Percentiles rank a stretch among this genome's conserved stretches.
Conservation (phyloP, 2,113 vertebrate species). For the Phylloscopus trochiloides region DNA sequence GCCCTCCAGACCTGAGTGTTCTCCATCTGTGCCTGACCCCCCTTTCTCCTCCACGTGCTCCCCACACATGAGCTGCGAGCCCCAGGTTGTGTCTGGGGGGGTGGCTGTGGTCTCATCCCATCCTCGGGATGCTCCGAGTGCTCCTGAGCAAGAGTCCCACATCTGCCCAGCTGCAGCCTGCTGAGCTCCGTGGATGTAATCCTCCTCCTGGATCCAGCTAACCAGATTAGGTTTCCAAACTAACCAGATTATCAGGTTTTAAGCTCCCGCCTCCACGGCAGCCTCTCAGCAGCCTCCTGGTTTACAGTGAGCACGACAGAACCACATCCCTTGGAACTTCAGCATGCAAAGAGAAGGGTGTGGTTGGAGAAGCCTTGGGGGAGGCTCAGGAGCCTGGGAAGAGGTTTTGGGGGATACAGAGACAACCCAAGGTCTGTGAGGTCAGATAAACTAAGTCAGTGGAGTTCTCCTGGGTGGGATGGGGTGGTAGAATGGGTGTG, state of each 20-base stretch:
- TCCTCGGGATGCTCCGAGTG: accelerated
- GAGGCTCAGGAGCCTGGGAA: neutral
- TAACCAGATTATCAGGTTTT: conserved; percentile 57
- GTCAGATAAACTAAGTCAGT: neutral
- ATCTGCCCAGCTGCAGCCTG: neutral
- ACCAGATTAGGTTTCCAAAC: conserved; percentile 38
- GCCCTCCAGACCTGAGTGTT: neutral
- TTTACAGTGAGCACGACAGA: neutral
- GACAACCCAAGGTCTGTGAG: neutral
- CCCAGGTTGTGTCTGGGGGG: accelerated
- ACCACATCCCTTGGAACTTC: neutral
- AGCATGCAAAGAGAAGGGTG: neutral
- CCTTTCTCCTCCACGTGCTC: neutral
- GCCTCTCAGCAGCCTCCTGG: neutral
- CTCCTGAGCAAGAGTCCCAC: neutral
- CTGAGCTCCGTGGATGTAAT: neutral
- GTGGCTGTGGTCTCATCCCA: accelerated
- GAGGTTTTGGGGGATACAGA: neutral
- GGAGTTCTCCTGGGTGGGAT: accelerated
- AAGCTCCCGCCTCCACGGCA: neutral
- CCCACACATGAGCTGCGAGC: accelerated
- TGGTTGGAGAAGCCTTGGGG: neutral
- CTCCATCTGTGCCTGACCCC: neutral
- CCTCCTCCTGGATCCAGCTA: conserved; percentile 12
- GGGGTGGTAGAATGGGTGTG: neutral